Evolutionary conservation across 2,113 vertebrate genomes (phyloP).

Genomic region (Phalacrocorax aristotelis): DNA sequence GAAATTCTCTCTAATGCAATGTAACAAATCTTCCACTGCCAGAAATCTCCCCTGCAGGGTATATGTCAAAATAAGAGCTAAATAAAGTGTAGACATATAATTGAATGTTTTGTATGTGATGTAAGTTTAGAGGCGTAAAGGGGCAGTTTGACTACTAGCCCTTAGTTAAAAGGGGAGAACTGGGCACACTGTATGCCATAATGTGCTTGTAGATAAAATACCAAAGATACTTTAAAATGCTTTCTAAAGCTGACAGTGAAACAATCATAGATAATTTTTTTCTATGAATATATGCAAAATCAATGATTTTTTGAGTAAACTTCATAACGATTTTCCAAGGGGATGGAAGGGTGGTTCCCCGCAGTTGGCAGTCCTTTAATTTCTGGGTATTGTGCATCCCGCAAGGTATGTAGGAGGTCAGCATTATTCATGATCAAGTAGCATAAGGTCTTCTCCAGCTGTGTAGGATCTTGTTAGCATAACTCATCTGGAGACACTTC

Average conservation of each 20-base stretch:
- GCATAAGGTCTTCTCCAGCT: not conserved
- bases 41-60: not conserved
- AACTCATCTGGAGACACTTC: not conserved
- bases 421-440: not conserved
- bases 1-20: not conserved
- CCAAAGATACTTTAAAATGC: not conserved
- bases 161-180: not conserved
- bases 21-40: not conserved
- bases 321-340: not conserved
- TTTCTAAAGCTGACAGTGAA: not conserved
- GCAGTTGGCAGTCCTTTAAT: not conserved
- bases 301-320: not conserved
- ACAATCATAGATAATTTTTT: not conserved
- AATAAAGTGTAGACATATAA: not conserved
- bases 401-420: not conserved
- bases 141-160: not conserved
- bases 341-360: not conserved
- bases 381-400: not conserved
- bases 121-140: not conserved
- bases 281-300: not conserved
- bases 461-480: not conserved
- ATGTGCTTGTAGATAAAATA: not conserved
- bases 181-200: not conserved
- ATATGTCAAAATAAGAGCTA: not conserved
- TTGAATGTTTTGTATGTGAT: not conserved